Base-by-base conservation (phyloP, 1,140 invertebrate genomes). In the Diorhabda sublineata region DNA sequence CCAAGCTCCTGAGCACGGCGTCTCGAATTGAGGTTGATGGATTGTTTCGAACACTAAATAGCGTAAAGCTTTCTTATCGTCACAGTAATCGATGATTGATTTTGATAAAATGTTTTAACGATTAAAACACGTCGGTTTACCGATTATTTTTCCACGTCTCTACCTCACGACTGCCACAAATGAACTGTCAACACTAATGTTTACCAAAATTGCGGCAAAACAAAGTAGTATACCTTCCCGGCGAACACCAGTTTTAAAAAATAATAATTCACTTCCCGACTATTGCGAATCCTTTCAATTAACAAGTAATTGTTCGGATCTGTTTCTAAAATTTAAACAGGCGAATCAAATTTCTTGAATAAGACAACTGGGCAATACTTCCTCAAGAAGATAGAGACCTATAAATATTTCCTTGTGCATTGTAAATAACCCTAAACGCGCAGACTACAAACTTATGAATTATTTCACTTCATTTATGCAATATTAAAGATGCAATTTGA, bases 401-500 rank as follows among this genome's bases (percentile, higher is more conserved):
- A 81, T 81, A 80, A 81, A 81, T 81, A 81, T 81, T 80, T 81
- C 80, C 78, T 73, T 80, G 77, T 80, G 80, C 80, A 81, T 81
- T 80, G 79, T 80, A 79, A 81, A 81, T 81, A 80, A 80, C 75
- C 78, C 75, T 81, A 81, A 81, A 81, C 80, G 80, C 78, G 79
- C 77, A 76, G 78, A 78, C 80, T 81, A 81, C 80, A 81, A 80
- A 81, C 80, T 81, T 79, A 80, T 81, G 79, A 79, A 81, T 81
- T 81, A 81, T 81, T 81, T 80, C 76, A 67, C 74, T 76, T 78
- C 79, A 79, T 79, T 80, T 79, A 80, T 81, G 76, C 75, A 81
- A 81, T 81, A 81, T 81, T 81, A 73, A 81, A 75, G 77, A 74
- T 79, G 78, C 80, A 81, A 81, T 81, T 81, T 80, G 80, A 81